A percentile compares a stretch with the other conserved stretches of the same genome.
These are phyloP conservation scores for Adineta ricciae DNA, from an alignment of 2,888 invertebrate genomes.

Conservation along the genomic window DNA sequence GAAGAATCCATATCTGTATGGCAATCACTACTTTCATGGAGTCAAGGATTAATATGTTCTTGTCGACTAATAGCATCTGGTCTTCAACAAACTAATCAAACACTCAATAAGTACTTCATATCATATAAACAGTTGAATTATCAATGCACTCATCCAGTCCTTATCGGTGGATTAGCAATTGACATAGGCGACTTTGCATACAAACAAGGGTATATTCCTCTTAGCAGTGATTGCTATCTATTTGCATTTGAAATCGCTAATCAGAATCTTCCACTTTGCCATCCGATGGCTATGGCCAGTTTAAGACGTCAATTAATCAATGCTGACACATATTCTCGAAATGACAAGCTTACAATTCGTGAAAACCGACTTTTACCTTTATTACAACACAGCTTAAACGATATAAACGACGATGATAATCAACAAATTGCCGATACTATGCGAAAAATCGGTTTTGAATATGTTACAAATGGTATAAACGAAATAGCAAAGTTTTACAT, in stretches of 20 bases:
- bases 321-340: too few relatives aligned
- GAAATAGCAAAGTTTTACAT: too few relatives aligned
- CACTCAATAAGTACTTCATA: too few relatives aligned
- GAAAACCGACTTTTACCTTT: too few relatives aligned
- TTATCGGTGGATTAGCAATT: background rate
- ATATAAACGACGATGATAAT: too few relatives aligned
- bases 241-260: background rate
- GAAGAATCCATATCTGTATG: background rate
- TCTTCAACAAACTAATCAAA: background rate
- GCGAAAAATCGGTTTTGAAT: too few relatives aligned
- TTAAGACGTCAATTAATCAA: background rate
- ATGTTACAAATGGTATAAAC: too few relatives aligned
- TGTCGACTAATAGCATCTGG: background rate
- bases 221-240: background rate
- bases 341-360: too few relatives aligned
- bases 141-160: background rate
- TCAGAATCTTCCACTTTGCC: background rate
- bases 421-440: too few relatives aligned
- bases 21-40: background rate
- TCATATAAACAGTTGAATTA: background rate
- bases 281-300: background rate
- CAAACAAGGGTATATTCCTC: background rate
- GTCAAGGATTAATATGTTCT: background rate
- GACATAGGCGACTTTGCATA: background rate
- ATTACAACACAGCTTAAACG: too few relatives aligned